phyloP scores from a whole-genome alignment of 2,797 vertebrate species.

The Melanotaenia maccullochi region DNA sequence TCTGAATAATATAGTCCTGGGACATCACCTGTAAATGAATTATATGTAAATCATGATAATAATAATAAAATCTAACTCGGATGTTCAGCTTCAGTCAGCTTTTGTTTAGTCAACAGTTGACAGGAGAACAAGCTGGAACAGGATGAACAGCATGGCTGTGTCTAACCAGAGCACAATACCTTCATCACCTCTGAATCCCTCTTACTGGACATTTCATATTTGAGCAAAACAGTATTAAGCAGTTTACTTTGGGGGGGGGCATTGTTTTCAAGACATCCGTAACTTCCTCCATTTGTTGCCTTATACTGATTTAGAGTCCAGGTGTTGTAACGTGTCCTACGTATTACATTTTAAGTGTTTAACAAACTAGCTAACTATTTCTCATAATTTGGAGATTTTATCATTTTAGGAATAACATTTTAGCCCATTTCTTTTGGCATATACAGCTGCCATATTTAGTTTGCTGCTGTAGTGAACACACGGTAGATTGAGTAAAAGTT shows the following conservation, averaged over 20 bases:
- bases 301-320: neutral
- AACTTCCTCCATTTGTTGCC: neutral
- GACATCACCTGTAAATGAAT: neutral
- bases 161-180: neutral
- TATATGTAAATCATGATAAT: neutral
- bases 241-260: no score
- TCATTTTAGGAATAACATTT: neutral
- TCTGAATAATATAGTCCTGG: neutral
- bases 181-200: neutral
- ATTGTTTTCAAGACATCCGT: no score
- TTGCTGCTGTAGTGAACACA: neutral
- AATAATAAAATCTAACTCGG: neutral
- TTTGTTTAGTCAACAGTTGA: no score
- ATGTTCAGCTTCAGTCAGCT: constrained; percentile 1
- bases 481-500: neutral
- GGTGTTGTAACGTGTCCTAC: neutral
- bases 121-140: neutral
- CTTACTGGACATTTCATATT: neutral
- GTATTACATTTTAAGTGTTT: fast-evolving
- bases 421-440: neutral
- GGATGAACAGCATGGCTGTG: neutral
- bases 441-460: neutral
- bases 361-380: neutral
- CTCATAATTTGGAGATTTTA: neutral
- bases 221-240: neutral